Evolutionary conservation across 2,888 invertebrate species (phyloP).

Genomic region (Cyclophora punctaria): DNA sequence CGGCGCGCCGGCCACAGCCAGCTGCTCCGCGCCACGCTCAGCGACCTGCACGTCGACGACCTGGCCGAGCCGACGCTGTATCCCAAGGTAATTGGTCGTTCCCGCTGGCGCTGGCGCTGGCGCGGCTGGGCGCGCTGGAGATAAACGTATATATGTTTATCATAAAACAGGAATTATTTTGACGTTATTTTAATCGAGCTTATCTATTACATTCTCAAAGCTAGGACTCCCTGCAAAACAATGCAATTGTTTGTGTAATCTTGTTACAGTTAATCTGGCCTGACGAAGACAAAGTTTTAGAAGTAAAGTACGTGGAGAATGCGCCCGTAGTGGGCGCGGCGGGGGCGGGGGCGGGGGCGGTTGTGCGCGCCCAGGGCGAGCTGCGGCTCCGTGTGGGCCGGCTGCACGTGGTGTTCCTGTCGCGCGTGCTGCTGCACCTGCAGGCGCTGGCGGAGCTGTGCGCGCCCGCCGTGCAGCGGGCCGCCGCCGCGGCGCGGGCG

Average conservation of each 20-base stretch:
- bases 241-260: slow-evolving; percentile 3
- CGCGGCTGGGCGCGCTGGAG: too few relatives aligned
- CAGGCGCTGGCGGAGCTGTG: slow-evolving; percentile 63
- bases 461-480: slow-evolving; percentile 11
- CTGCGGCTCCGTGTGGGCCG: slow-evolving; percentile 81
- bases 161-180: too few relatives aligned
- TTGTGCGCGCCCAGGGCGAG: slow-evolving; percentile 80
- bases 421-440: slow-evolving; percentile 77
- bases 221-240: too few relatives aligned
- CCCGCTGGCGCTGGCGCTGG: too few relatives aligned
- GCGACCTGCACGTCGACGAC: slow-evolving; percentile 81
- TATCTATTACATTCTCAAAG: too few relatives aligned
- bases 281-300: slow-evolving; percentile 87
- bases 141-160: too few relatives aligned
- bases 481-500: slow-evolving; percentile 48
- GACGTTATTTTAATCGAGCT: too few relatives aligned
- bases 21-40: slow-evolving; percentile 67
- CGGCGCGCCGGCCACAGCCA: slow-evolving; percentile 85
- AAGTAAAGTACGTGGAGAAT: slow-evolving; percentile 84
- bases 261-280: slow-evolving; percentile 78
- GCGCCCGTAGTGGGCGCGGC: slow-evolving; percentile 51
- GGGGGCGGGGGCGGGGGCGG: slow-evolving; percentile 63
- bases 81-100: slow-evolving; percentile 72
- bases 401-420: slow-evolving; percentile 81
- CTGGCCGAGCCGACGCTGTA: slow-evolving; percentile 83